Evolutionary conservation across 1,140 invertebrate genomes (phyloP).

Genomic region (Gyrodactylus salaris): DNA sequence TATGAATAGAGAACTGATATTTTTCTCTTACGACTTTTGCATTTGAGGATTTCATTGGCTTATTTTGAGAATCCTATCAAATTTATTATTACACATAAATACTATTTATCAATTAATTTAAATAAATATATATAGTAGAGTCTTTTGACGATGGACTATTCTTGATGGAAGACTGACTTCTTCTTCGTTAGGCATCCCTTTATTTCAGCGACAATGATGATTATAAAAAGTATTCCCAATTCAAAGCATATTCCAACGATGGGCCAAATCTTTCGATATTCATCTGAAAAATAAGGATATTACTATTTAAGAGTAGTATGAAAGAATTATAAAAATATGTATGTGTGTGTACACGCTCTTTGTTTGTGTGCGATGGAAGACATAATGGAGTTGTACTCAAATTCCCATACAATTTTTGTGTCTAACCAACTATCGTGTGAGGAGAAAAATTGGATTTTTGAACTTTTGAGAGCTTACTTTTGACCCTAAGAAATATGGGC

Average conservation of each 20-base stretch:
- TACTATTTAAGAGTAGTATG: background rate
- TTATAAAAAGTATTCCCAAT: background rate
- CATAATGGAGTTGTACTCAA: too few species aligned
- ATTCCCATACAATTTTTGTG: background rate
- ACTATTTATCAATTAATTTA: too few species aligned
- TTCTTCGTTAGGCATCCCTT: too few species aligned
- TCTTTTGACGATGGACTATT: too few species aligned
- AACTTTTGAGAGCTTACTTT: background rate
- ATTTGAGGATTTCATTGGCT: too few species aligned
- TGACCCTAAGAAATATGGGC: background rate
- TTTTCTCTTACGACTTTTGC: too few species aligned
- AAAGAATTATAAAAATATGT: too few species aligned
- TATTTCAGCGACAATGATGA: background rate
- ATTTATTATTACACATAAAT: too few species aligned
- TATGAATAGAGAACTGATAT: too few species aligned
- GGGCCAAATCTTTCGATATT: background rate
- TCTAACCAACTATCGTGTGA: background rate
- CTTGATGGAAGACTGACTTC: too few species aligned
- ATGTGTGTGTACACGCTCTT: background rate
- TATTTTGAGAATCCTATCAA: too few species aligned
- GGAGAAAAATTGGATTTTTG: background rate
- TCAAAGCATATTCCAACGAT: background rate
- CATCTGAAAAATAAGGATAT: background rate
- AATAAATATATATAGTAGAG: too few species aligned
- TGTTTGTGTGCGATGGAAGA: background rate